Conservation (phyloP, 2,888 invertebrate genomes). For the Eupsilia transversa region DNA sequence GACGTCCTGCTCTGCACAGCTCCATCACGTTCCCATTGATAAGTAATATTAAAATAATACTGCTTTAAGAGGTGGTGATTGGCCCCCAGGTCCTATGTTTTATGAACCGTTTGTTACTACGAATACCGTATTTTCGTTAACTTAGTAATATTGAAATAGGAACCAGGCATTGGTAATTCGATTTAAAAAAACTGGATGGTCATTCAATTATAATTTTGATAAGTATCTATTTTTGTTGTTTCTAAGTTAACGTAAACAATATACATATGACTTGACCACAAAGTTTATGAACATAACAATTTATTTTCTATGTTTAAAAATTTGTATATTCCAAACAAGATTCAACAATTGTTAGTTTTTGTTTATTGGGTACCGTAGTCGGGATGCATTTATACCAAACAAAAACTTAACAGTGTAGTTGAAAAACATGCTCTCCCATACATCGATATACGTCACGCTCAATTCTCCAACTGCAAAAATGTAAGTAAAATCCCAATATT, state of each 20-base stretch:
- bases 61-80: too few relatives aligned
- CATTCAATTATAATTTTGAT: neutral
- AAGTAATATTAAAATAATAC: too few relatives aligned
- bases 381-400: too few relatives aligned
- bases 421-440: too few relatives aligned
- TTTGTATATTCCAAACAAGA: constrained; percentile 42
- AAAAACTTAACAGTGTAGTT: too few relatives aligned
- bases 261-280: neutral
- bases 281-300: neutral
- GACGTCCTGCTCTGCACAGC: too few relatives aligned
- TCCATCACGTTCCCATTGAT: too few relatives aligned
- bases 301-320: neutral
- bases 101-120: neutral
- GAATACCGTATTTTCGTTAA: neutral
- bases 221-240: neutral
- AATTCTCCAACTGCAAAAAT: too few relatives aligned
- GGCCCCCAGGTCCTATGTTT: neutral
- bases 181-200: neutral
- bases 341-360: constrained; percentile 39
- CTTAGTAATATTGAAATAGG: neutral
- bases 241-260: constrained; percentile 1
- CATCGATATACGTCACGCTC: too few relatives aligned
- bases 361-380: neutral
- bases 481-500: too few relatives aligned
- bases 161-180: neutral